Base-by-base conservation (phyloP, 2,888 invertebrate species). In the Ochropleura leucogaster region DNA sequence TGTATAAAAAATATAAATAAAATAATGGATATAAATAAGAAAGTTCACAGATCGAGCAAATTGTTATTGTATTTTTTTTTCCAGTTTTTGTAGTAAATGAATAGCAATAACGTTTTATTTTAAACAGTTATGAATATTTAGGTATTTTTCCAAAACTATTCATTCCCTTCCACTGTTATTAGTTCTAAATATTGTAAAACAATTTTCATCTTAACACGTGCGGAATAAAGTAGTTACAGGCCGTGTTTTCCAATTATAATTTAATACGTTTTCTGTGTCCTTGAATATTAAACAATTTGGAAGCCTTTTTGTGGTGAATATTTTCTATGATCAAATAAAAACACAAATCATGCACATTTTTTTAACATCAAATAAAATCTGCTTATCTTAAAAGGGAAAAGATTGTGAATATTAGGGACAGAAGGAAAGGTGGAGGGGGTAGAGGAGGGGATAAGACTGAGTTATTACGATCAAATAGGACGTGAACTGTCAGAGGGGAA, bases 401-500 rank as follows among this genome's bases (percentile, higher is more conserved):
- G 42, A 82, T 82, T 59, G 42, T 84, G 44, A 67, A 60, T 64
- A 51, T 69, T 70, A 67, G 55, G 59, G 59, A 70, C 69, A 57
- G 69, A 30, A 44, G 55, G 18, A 42, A 46, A 16, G 44, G 49
- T 46, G 20, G 18, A n/a, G n/a, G 74, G 60, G n/a, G 30, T 6
- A 7, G 4, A 16, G 46, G 9, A 7, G 47, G 9, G 44, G 18
- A 30, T 75, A 69, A 85, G 63, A 53, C 86, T 78, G 71, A 83
- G n/a, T 83, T 85, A 85, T 83, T 69, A 64, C 71, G 64, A 82
- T 83, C 68, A 68, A 83, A 63, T 74, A 66, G 16, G 62, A 85
- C 86, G 51, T 60, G 69, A 42, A 53, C 47, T 82, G 82, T 76
- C 85, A 72, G 42, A 53, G 47, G 14, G 42, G 20, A 68, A 73